Evolutionary conservation across 2,113 vertebrate genomes (phyloP), one percentile per base, ranked within the genome.

Genomic region (Hypanus sabinus): DNA sequence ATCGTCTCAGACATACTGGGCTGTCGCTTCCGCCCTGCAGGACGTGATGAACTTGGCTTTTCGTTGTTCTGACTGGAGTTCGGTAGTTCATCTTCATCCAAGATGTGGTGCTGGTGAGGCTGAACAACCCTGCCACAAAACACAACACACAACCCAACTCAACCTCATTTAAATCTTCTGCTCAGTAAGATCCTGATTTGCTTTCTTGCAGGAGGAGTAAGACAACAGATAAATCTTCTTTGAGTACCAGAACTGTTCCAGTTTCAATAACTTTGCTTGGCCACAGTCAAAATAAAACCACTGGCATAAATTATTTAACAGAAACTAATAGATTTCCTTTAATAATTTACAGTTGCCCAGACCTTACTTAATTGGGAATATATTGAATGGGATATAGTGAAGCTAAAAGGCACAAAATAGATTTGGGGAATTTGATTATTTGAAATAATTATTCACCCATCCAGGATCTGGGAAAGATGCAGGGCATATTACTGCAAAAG

Each of bases 1-100:
- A 99, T 98, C 0, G 97, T 97, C 95, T 99, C 99, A 0, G 99
- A 99, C 98, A 99, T 98, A 96, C 99, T 99, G 79, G 97, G 98
- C 96, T 99, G 98, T 0, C 99, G 97, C 95, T 98, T 97, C 76
- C 99, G 96, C 12, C 57, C n/a, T 36, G 55, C 68, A 27, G 60
- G 36, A 75, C 97, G 97, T 0, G 98, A 97, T 3, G 98, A 97
- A 0, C 98, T 98, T 1, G 98, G 97, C 94, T 97, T 98, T 95
- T 98, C 98, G 8, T 98, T 97, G 0, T 96, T 97, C 80, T 95
- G 96, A 94, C 94, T 94, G 0, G 95, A 95, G 36, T 94, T 95
- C 0, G 96, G 95, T 11, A 95, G 92, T 27, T 97, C 97, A 0
- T 97, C 97, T 81, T 96, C 97, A 70, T 94, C 95, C 92, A 96